Conservation (phyloP, 2,888 invertebrate species). For the Pomacea canaliculata region DNA sequence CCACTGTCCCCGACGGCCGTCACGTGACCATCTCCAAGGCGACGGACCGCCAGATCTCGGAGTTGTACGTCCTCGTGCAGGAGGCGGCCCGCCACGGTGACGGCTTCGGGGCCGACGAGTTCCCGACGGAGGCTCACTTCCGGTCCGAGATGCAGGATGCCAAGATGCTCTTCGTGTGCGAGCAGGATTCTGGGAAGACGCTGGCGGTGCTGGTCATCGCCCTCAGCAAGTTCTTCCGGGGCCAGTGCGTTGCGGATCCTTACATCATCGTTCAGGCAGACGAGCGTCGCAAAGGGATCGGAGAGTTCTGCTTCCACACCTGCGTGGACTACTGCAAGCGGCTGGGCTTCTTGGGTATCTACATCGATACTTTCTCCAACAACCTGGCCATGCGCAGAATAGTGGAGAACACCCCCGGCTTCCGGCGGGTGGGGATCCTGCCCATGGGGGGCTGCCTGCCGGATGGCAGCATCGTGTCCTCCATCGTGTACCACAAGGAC, state of each 20-base stretch:
- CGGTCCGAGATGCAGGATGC: slow-evolving; percentile 38
- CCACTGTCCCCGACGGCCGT: slow-evolving; percentile 38
- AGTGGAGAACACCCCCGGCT: slow-evolving; percentile 35
- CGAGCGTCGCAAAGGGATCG: slow-evolving; percentile 41
- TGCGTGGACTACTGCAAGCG: slow-evolving; percentile 37
- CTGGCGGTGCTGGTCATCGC: slow-evolving; percentile 41
- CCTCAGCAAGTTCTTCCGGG: slow-evolving; percentile 45
- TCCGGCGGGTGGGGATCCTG: slow-evolving; percentile 36
- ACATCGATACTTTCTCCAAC: slow-evolving; percentile 41
- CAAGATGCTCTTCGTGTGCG: background rate
- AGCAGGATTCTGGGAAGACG: slow-evolving; percentile 23
- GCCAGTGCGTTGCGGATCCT: slow-evolving; percentile 41
- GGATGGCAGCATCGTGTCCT: slow-evolving; percentile 33
- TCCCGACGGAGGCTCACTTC: slow-evolving; percentile 40
- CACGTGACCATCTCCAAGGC: slow-evolving; percentile 37
- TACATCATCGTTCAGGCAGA: slow-evolving; percentile 40
- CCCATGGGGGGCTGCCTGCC: slow-evolving; percentile 38
- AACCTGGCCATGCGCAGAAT: slow-evolving; percentile 40
- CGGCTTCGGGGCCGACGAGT: slow-evolving; percentile 46
- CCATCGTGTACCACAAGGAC: slow-evolving; percentile 36
- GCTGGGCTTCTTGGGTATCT: slow-evolving; percentile 43
- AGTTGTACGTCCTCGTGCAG: slow-evolving; percentile 40
- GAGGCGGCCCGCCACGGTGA: slow-evolving; percentile 37
- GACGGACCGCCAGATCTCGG: slow-evolving; percentile 35
- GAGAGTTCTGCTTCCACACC: slow-evolving; percentile 40